A percentile compares a stretch with the other conserved stretches of the same genome.
phyloP scores from a whole-genome alignment of 2,888 invertebrate species.

The Crocallis elinguaria region DNA sequence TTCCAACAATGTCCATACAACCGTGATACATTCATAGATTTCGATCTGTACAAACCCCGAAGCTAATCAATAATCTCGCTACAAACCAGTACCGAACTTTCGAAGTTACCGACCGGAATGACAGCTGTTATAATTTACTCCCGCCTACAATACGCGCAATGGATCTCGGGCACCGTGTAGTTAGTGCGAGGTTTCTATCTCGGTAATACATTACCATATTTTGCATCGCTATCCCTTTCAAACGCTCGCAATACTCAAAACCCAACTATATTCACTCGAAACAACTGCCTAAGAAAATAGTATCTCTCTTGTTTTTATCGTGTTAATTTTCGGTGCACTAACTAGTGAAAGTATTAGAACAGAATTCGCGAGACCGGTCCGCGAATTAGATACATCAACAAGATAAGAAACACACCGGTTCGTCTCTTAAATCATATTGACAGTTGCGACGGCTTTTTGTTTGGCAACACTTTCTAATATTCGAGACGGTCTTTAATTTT shows the following conservation, averaged over 20 bases:
- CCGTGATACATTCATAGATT: not conserved
- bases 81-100: slow-evolving; percentile 33
- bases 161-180: too few species aligned
- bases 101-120: slow-evolving; percentile 34
- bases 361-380: slow-evolving; percentile 26
- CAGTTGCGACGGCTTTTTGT: slow-evolving; percentile 39
- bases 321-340: slow-evolving; percentile 14
- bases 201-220: too few species aligned
- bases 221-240: too few species aligned
- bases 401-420: slow-evolving; percentile 12
- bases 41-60: slow-evolving; percentile 15
- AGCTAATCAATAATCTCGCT: slow-evolving; percentile 27
- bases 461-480: slow-evolving; percentile 39
- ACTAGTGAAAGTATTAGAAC: slow-evolving; percentile 32
- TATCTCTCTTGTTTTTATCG: not conserved
- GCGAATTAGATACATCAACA: slow-evolving; percentile 20
- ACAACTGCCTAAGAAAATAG: not conserved
- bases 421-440: slow-evolving; percentile 25
- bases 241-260: too few species aligned
- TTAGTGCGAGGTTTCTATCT: too few species aligned
- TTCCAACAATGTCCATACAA: not conserved
- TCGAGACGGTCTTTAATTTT: slow-evolving; percentile 5
- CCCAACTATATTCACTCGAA: too few species aligned
- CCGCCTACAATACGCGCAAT: too few species aligned
- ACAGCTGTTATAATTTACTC: slow-evolving; percentile 30